These are phyloP conservation scores for Ptiloglossa arizonensis DNA, from an alignment of 1,140 invertebrate species.

Conservation along the genomic window DNA sequence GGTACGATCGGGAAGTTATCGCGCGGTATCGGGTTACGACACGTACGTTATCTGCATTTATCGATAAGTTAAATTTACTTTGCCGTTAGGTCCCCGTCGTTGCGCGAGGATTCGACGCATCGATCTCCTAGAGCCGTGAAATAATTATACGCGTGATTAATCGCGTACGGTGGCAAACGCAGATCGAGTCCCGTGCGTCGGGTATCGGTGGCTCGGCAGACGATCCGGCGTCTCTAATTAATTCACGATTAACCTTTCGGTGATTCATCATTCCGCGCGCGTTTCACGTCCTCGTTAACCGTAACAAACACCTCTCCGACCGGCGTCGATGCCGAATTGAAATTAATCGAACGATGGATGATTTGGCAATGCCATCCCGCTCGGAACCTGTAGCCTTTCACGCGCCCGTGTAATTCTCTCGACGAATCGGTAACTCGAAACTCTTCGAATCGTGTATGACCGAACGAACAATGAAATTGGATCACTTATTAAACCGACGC, in stretches of 20 bases:
- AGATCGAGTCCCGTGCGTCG: background rate
- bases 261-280: constrained; percentile 44
- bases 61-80: background rate
- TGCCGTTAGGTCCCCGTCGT: background rate
- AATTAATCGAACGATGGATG: constrained; percentile 4
- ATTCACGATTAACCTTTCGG: constrained; percentile 45
- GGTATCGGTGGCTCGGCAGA: constrained; percentile 9
- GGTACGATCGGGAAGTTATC: too few species aligned
- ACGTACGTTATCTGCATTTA: background rate
- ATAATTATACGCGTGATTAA: constrained; percentile 10
- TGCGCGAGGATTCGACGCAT: background rate
- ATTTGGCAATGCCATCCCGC: background rate
- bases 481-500: background rate
- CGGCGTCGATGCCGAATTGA: background rate
- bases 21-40: too few species aligned
- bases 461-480: background rate
- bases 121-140: background rate
- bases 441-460: background rate
- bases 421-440: background rate
- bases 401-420: background rate
- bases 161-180: background rate
- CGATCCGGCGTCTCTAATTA: constrained; percentile 38
- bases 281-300: constrained; percentile 27
- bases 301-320: constrained; percentile 20
- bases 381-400: background rate